Percentiles rank a stretch among this genome's conserved stretches.
Evolutionary conservation across 2,888 invertebrate genomes (phyloP).

Genomic region (Mesorhabditis belari): DNA sequence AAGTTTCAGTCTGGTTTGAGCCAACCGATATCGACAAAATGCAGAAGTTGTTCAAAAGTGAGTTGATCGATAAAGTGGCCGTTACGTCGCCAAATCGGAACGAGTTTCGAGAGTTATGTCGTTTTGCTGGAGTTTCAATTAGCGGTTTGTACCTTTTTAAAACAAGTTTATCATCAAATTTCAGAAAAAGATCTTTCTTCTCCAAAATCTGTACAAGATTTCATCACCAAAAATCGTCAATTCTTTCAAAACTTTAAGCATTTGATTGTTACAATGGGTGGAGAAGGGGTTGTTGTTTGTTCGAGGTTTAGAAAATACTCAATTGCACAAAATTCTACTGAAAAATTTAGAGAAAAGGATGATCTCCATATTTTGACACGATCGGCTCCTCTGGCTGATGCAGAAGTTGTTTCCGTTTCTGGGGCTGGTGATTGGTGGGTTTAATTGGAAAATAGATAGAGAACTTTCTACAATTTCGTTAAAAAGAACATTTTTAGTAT

Average conservation of each 20-base stretch:
- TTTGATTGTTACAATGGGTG: background rate
- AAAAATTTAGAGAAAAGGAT: background rate
- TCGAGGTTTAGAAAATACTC: too few species aligned
- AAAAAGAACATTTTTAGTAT: too few species aligned
- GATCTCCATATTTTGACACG: background rate
- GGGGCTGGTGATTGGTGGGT: background rate
- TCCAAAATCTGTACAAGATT: background rate
- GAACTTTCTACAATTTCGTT: too few species aligned
- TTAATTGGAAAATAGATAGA: too few species aligned
- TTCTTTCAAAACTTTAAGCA: background rate
- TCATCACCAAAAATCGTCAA: background rate
- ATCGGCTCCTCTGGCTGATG: background rate
- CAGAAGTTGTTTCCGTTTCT: background rate
- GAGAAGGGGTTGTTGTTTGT: background rate
- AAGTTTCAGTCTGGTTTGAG: constrained; percentile 56
- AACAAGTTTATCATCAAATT: too few species aligned
- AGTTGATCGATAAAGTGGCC: constrained; percentile 12
- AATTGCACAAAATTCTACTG: background rate
- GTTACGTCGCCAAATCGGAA: constrained; percentile 35
- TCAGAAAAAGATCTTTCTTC: background rate
- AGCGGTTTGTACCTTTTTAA: too few species aligned
- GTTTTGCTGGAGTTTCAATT: background rate
- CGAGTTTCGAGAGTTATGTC: constrained; percentile 21
- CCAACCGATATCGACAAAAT: constrained; percentile 56
- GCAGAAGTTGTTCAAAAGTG: constrained; percentile 50